Evolutionary conservation across 1,140 invertebrate species (phyloP).

Genomic region (Muscidifurax raptorellus): DNA sequence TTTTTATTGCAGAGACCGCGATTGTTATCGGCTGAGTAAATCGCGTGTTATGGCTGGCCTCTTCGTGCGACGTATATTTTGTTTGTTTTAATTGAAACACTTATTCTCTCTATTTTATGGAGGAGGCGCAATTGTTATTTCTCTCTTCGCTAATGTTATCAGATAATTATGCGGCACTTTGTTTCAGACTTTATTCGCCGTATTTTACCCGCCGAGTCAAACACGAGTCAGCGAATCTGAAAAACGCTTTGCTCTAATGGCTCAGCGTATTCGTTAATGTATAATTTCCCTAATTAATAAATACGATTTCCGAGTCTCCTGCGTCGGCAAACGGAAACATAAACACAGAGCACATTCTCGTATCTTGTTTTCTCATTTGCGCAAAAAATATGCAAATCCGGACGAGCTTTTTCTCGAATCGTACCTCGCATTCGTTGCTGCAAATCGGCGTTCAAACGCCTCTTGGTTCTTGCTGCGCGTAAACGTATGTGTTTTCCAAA

Average conservation of each 20-base stretch:
- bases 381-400: background rate
- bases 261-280: background rate
- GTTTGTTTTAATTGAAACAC: constrained; percentile 25
- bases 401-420: background rate
- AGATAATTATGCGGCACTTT: background rate
- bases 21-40: constrained; percentile 14
- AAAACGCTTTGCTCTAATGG: no score
- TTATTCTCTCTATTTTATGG: background rate
- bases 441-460: background rate
- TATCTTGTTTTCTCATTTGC: background rate
- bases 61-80: background rate
- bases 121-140: background rate
- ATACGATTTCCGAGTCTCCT: no score
- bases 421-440: background rate
- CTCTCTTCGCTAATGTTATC: constrained; percentile 6
- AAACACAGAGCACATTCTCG: background rate
- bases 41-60: background rate
- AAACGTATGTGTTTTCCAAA: background rate
- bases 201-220: background rate
- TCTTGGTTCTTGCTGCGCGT: no score
- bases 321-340: background rate
- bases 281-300: background rate
- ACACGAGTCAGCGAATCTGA: background rate
- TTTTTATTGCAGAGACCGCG: constrained; percentile 16
- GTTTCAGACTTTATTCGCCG: background rate